Conservation (phyloP, 1,140 invertebrate genomes). For the Brachionus rubens region DNA sequence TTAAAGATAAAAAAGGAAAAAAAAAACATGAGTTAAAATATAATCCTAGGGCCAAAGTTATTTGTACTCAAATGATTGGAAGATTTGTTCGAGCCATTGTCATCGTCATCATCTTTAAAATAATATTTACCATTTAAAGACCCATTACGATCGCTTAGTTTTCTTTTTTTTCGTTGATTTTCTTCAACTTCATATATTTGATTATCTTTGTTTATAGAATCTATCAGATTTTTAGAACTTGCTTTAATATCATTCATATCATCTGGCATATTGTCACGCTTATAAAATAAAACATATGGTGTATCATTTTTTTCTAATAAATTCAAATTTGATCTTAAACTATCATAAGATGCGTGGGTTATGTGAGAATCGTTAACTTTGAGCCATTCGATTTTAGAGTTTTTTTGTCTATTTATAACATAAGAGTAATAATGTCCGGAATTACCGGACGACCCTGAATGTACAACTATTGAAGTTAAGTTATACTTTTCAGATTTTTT, state of each 20-base stretch:
- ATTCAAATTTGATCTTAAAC: background rate
- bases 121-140: background rate
- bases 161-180: background rate
- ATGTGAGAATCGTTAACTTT: background rate
- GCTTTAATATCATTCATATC: background rate
- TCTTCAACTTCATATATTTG: background rate
- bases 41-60: background rate
- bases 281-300: constrained; percentile 7
- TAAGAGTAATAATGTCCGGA: constrained; percentile 4
- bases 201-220: background rate
- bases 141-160: background rate
- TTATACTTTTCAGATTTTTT: background rate
- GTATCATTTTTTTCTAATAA: constrained; percentile 1
- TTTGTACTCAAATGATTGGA: too few relatives aligned
- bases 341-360: background rate
- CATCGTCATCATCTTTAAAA: background rate
- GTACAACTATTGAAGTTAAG: background rate
- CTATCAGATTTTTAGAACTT: background rate
- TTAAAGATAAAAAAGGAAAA: too few relatives aligned
- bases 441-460: background rate
- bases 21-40: too few relatives aligned
- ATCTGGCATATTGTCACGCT: background rate
- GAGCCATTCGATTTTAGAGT: background rate
- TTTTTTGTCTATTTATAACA: background rate
- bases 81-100: background rate